These are phyloP conservation scores for Eremophila alpestris DNA, from an alignment of 2,797 vertebrate species.

Conservation along the genomic window DNA sequence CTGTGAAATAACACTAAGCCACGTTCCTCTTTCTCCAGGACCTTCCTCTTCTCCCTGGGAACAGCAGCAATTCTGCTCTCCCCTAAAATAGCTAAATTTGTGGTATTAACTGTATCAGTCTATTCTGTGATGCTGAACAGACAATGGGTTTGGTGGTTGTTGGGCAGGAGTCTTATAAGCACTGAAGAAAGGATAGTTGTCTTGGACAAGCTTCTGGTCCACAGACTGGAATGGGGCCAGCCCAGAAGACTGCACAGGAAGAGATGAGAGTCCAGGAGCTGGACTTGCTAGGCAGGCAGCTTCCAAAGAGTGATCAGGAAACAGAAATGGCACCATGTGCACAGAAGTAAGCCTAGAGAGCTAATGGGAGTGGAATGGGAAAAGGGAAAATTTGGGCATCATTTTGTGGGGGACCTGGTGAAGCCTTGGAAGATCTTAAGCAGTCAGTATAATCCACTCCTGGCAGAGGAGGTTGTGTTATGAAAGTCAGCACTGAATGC, in stretches of 20 bases:
- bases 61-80: not conserved
- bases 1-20: not conserved
- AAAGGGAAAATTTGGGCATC: conserved; percentile 2
- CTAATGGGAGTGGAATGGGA: not conserved
- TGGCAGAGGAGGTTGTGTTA: not conserved
- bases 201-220: not conserved
- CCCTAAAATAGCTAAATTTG: not conserved
- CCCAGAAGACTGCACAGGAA: conserved; percentile 1
- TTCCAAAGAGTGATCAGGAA: not conserved
- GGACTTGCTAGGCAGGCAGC: not conserved
- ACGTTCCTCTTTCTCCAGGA: not conserved
- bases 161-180: not conserved
- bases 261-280: not conserved
- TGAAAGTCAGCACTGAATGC: not conserved
- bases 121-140: not conserved
- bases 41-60: not conserved
- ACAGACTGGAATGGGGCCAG: not conserved
- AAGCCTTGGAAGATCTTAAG: not conserved
- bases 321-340: not conserved
- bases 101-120: not conserved
- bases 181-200: not conserved
- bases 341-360: not conserved
- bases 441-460: not conserved
- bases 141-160: not conserved
- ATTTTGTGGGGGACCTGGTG: not conserved